Base-by-base conservation (phyloP, 2,888 invertebrate genomes). In the Apodemia hepburni region DNA sequence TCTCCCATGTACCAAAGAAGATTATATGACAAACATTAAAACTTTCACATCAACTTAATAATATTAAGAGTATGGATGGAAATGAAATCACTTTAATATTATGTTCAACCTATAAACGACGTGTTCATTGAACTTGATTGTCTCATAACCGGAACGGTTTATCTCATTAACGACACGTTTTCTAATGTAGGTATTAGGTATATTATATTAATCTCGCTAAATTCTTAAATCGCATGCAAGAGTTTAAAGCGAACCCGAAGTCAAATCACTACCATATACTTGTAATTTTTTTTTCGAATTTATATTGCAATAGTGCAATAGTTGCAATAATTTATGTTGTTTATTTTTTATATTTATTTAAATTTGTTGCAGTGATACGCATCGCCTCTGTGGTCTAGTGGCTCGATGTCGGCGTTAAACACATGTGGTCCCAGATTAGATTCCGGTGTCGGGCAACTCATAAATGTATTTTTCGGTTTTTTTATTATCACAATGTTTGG, bases 81-180 rank as follows among this genome's bases (percentile, higher is more conserved):
- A 57, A 57, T 57, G 27, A 27, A 57, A 57, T 57, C 57, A 57
- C 29, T 27, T 57, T 27, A 7, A 57, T 57, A 57, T 57, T 15
- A 57, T 15, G 27, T 57, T 57, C 57, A 57, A 57, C n/a, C 29
- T 57, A 27, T 29, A 57, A 27, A 12, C 57, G 57, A 57, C 57
- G 27, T 57, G 57, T 57, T 57, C 57, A 27, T 15, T 57, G 57
- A 57, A 57, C 57, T 57, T 57, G 57, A 57, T 57, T 57, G 57
- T 57, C 15, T 57, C 15, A 29, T 27, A 57, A 57, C 57, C 15
- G 57, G 57, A 57, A 57, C 29, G 57, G 29, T 57, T 57, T 57
- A 57, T 57, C 57, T 29, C 27, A 57, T 57, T 57, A 57, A 29
- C 7, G 57, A 57, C 57, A 57, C 29, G 57, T n/a, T 29, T n/a